Base-by-base conservation (phyloP, 1,140 invertebrate genomes). In the Pinna nobilis region DNA sequence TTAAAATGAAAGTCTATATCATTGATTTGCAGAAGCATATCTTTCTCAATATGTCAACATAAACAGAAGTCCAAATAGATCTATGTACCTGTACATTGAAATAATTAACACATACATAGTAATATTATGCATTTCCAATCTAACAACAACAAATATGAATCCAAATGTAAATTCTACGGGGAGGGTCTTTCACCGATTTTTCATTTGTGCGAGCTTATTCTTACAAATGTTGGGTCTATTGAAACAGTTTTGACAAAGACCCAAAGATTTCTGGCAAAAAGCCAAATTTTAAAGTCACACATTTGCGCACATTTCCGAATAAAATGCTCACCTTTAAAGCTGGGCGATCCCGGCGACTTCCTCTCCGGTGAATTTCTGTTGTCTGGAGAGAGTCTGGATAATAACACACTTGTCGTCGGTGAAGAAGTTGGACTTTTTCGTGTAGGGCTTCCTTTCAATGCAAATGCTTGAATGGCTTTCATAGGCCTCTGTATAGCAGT, bases 391-490 rank as follows among this genome's bases (percentile, higher is more conserved):
- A 74, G 76, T 63, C 74, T 69, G 30, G 74, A 47, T 49, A 72
- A 73, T 28, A 74, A 60, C 39, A 66, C 76, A 50, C 65, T 70
- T 20, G 73, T 55, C 28, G 78, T 75, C 23, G 82, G 76, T 1
- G 82, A 84, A 50, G 70, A 68, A 25, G 53, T 71, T 13, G 69
- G 72, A 70, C 76, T 76, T 64, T 73, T 76, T 39, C 75, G 41
- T n/a, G 72, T 74, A 28, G 67, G 76, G 51, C 69, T 76, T 35
- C 81, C 67, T 74, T 79, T 83, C 68, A 84, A 64, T 11, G 76
- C 75, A 66, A 82, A 84, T 50, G 75, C 75, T 64, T 70, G 75
- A 20, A 82, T 78, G 61, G 82, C 82, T 79, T 84, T 84, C 71
- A 84, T 80, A 20, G 82, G 82, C 70, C 82, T 76, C 32, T 76